Conservation (phyloP, 37 sponge, comb jelly and placozoan species). For the Geodia barretti region DNA sequence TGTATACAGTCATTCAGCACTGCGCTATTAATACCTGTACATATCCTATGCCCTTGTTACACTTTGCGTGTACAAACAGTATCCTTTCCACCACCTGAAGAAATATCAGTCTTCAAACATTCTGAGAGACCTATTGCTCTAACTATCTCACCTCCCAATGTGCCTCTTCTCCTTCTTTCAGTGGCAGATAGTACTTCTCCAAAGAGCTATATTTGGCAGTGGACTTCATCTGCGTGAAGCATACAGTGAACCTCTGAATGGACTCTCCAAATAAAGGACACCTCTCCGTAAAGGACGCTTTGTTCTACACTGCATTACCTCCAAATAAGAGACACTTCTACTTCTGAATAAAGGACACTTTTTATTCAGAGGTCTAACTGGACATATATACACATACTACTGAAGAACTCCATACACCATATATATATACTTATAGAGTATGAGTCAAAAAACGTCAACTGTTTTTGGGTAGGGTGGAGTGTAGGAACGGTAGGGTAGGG, state of each 20-base stretch:
- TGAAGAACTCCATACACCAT: too few species aligned
- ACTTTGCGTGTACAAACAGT: conserved; percentile 90
- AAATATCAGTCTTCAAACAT: neutral
- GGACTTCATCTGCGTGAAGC: neutral
- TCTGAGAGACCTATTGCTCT: too few species aligned
- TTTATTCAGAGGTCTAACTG: too few species aligned
- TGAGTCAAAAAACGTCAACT: too few species aligned
- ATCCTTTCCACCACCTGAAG: conserved; percentile 91
- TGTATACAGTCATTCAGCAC: neutral
- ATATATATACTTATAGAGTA: too few species aligned
- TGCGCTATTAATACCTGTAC: conserved; percentile 65
- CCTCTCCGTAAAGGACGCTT: too few species aligned
- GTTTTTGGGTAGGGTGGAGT: too few species aligned
- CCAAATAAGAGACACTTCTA: too few species aligned
- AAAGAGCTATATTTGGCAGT: neutral
- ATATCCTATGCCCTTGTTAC: conserved; percentile 89
- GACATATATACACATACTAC: neutral
- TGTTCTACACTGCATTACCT: too few species aligned
- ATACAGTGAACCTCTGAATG: neutral
- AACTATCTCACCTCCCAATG: conserved; percentile 93
- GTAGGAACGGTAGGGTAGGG: too few species aligned
- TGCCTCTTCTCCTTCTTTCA: conserved; percentile 93
- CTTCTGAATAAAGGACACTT: too few species aligned
- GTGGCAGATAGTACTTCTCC: conserved; percentile 18
- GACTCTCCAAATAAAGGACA: too few species aligned